Conservation (phyloP, 2,888 invertebrate species). For the Eristalinus sepulchralis region DNA sequence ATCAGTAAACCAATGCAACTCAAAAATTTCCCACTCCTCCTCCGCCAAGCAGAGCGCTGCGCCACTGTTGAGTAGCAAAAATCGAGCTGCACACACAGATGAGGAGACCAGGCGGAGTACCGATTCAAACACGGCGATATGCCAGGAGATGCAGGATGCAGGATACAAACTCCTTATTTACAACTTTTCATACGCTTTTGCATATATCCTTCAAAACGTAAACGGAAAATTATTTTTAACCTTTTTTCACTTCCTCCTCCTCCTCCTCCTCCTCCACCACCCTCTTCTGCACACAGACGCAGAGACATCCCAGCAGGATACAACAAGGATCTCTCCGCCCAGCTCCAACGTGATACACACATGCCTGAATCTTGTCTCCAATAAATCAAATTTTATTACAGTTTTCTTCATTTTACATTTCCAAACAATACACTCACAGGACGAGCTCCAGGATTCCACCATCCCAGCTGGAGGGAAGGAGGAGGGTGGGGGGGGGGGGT, state of each 20-base stretch:
- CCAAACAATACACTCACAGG: constrained; percentile 66
- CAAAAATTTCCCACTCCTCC: constrained; percentile 41
- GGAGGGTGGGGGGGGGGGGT: not conserved
- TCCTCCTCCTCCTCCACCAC: no score
- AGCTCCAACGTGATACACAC: constrained; percentile 70
- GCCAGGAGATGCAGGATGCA: constrained; percentile 32
- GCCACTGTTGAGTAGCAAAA: not conserved
- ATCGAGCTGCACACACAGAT: constrained; percentile 7
- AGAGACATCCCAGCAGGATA: constrained; percentile 65
- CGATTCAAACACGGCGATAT: constrained; percentile 35
- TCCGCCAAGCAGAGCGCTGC: constrained; percentile 40
- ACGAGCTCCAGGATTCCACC: not conserved
- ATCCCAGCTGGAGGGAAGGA: not conserved
- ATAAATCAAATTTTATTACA: constrained; percentile 82
- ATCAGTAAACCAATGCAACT: constrained; percentile 71
- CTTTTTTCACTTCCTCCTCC: not conserved
- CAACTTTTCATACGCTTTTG: constrained; percentile 70
- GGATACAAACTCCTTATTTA: constrained; percentile 67
- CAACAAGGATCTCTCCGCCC: constrained; percentile 43
- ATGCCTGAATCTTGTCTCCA: constrained; percentile 81
- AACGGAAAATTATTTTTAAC: constrained; percentile 59
- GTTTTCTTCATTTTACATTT: constrained; percentile 80
- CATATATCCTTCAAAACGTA: constrained; percentile 70
- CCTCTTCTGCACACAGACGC: not conserved
- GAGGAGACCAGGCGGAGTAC: not conserved